These are phyloP conservation scores for Monoplex corrugatus DNA, from an alignment of 2,888 invertebrate species.

Conservation along the genomic window DNA sequence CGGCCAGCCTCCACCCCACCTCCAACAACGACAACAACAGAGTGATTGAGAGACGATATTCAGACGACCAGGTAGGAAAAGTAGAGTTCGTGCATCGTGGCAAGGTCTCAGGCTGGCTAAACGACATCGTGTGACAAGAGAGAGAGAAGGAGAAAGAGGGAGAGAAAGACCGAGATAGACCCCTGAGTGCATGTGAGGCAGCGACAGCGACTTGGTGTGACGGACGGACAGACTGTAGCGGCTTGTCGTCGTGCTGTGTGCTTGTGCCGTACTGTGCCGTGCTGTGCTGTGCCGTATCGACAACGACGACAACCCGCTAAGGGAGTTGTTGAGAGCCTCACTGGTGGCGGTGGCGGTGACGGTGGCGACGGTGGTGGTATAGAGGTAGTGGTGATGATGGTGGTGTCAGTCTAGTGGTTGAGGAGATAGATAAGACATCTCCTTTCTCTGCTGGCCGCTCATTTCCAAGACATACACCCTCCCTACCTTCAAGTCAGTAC, in stretches of 20 bases:
- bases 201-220: background rate
- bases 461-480: no score
- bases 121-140: no score
- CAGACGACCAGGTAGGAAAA: background rate
- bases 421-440: no score
- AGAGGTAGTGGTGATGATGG: no score
- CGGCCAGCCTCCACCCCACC: background rate
- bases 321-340: background rate
- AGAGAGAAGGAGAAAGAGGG: no score
- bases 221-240: background rate
- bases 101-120: no score
- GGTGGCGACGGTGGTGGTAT: background rate
- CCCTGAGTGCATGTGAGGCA: background rate
- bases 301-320: background rate
- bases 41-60: background rate
- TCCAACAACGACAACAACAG: background rate
- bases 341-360: background rate
- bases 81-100: background rate
- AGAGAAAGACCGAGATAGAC: background rate
- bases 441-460: no score
- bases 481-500: no score
- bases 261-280: background rate
- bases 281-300: slow-evolving; percentile 23
- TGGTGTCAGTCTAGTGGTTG: no score
- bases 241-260: background rate